Conservation (phyloP, 2,797 vertebrate genomes). For the Lateolabrax maculatus region DNA sequence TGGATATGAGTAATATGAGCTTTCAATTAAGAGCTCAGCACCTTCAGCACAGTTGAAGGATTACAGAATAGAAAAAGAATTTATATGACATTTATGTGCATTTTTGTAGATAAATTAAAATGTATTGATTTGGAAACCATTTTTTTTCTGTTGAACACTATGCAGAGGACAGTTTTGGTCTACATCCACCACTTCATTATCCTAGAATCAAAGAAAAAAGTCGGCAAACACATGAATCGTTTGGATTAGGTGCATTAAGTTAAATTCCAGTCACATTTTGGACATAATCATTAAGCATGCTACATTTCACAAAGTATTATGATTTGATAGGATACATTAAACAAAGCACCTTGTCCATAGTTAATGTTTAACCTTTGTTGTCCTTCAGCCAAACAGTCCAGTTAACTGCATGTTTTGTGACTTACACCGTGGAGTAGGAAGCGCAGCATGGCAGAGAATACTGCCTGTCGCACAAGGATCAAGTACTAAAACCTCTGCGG, state of each 20-base stretch:
- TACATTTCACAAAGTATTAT: slow-evolving; percentile 37
- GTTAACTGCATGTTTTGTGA: slow-evolving; percentile 26
- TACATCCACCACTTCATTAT: neutral
- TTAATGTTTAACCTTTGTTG: slow-evolving; percentile 5
- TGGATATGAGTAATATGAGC: neutral
- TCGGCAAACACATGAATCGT: neutral
- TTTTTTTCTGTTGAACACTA: neutral
- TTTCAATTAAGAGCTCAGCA: neutral
- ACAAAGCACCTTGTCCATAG: slow-evolving; percentile 25
- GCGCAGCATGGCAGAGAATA: slow-evolving; percentile 12
- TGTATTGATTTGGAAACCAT: neutral
- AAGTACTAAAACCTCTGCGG: neutral
- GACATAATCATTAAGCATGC: slow-evolving; percentile 34
- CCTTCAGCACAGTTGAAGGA: neutral
- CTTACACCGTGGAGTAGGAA: slow-evolving; percentile 5
- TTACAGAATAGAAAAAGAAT: neutral
- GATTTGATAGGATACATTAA: slow-evolving; percentile 40
- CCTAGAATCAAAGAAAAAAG: neutral
- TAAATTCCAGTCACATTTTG: slow-evolving; percentile 7
- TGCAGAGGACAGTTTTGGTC: neutral
- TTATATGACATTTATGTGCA: neutral
- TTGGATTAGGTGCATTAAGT: slow-evolving; percentile 21
- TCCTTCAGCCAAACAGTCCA: slow-evolving; percentile 25
- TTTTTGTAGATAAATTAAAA: neutral
- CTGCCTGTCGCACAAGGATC: slow-evolving; percentile 2